Base-by-base conservation (phyloP, 2,888 invertebrate species). In the Belgica antarctica region DNA sequence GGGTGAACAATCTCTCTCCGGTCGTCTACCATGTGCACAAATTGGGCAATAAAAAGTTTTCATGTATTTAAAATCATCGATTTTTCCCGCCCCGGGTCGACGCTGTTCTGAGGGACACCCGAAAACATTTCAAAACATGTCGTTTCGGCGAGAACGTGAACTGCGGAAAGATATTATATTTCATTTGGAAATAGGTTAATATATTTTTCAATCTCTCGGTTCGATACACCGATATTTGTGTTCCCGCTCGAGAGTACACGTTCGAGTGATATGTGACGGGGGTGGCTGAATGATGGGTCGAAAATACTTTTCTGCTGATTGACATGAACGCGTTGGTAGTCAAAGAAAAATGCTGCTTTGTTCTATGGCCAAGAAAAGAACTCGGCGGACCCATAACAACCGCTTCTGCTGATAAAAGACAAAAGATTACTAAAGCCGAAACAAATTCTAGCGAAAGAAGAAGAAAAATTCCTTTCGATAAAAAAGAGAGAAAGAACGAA, bases 171-270 rank as follows among this genome's bases (percentile, higher is more conserved):
- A 65, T 65, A 65, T 65, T 41, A 36, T n/a, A 47, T 65, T 65
- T 65, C 65, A 65, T 27, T 65, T 47, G 47, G 27, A 65, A 65
- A 65, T 65, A 65, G 65, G 65, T 65, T 65, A 65, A 65, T 27
- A 22, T 25, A 2, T 7, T 19, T 59, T 59, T 59, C 59, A 57
- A 57, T 57, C 24, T 57, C 24, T 5, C 4, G 3, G 46, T 22
- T 5, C 57, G 57, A 57, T 57, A 57, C 17, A 15, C 17, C 24
- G 52, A 52, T 52, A 52, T 52, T 52, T 52, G 22, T 52, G 17
- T 52, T 52, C 17, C 7, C 41, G 31, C 5, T n/a, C 19, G 52
- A 52, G 22, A 52, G n/a, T n/a, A n/a, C n/a, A n/a, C n/a, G n/a
- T n/a, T n/a, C n/a, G n/a, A 52, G 22, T 59, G 59, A 59, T 59